A percentile compares a stretch with the other conserved stretches of the same genome.
These are phyloP conservation scores for Muscidifurax raptorellus DNA, from an alignment of 1,140 invertebrate species.

Conservation along the genomic window DNA sequence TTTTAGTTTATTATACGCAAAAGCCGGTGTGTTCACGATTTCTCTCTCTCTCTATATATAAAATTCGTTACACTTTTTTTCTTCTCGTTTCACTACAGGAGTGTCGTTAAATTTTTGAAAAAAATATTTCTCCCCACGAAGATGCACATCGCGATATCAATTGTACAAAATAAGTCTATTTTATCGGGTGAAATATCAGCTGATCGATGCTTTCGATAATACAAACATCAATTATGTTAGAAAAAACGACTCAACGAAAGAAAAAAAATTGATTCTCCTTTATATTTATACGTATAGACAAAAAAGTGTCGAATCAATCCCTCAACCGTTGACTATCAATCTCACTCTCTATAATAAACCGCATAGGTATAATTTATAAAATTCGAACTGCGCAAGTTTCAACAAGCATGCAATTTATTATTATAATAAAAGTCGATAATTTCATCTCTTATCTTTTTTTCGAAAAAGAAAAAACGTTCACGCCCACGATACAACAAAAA, in stretches of 20 bases:
- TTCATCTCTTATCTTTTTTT: slow-evolving; percentile 5
- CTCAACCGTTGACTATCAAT: neutral
- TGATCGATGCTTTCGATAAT: neutral
- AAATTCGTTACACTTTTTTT: neutral
- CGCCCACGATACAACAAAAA: neutral
- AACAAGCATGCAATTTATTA: slow-evolving; percentile 47
- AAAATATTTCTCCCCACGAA: slow-evolving; percentile 38
- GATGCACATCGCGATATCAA: neutral
- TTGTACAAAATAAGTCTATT: neutral
- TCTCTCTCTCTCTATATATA: neutral
- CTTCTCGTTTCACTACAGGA: neutral
- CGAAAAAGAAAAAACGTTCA: neutral
- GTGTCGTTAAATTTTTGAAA: slow-evolving; percentile 11
- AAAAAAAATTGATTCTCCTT: neutral
- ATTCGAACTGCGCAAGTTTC: slow-evolving; percentile 46
- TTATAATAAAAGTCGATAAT: slow-evolving; percentile 17
- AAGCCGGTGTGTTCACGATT: neutral
- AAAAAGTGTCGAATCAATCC: slow-evolving; percentile 19
- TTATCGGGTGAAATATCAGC: slow-evolving; percentile 25
- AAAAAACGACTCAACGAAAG: neutral
- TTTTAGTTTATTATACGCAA: neutral
- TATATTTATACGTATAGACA: neutral
- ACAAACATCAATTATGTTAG: neutral
- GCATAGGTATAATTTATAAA: slow-evolving; percentile 42
- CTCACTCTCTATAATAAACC: slow-evolving; percentile 19